A percentile compares a stretch with the other conserved stretches of the same genome.
Evolutionary conservation across 1,140 invertebrate genomes (phyloP).

Genomic region (Drosophila eugracilis): DNA sequence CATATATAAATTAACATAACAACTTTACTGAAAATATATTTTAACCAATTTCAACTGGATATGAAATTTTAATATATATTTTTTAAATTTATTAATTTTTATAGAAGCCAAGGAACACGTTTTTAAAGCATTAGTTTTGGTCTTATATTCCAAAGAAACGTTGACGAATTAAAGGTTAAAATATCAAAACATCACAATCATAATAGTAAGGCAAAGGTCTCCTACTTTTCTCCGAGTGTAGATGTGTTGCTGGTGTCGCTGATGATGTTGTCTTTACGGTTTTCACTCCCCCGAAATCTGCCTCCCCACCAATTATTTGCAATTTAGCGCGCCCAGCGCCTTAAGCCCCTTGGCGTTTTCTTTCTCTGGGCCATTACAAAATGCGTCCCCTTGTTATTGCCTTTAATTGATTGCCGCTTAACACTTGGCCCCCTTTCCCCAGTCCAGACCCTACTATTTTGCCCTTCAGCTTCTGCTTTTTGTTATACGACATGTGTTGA

Average conservation of each 20-base stretch:
- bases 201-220: no score
- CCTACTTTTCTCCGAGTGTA: conserved; percentile 16
- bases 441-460: conserved; percentile 3
- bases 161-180: no score
- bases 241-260: conserved; percentile 23
- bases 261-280: conserved; percentile 42
- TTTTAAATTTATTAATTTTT: background rate
- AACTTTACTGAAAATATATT: background rate
- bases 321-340: conserved; percentile 54
- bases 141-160: no score
- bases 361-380: conserved; percentile 50
- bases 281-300: conserved; percentile 16
- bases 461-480: conserved; percentile 31
- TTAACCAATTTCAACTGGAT: background rate
- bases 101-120: background rate
- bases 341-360: conserved; percentile 29
- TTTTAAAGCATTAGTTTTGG: no score
- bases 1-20: background rate
- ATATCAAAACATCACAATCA: no score
- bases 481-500: conserved; percentile 57
- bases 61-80: conserved; percentile 2
- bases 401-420: conserved; percentile 75
- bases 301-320: conserved; percentile 71
- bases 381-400: conserved; percentile 59
- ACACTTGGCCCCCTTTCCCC: conserved; percentile 28